Evolutionary conservation across 1,140 invertebrate species (phyloP).

Genomic region (Rhagoletis pomonella): DNA sequence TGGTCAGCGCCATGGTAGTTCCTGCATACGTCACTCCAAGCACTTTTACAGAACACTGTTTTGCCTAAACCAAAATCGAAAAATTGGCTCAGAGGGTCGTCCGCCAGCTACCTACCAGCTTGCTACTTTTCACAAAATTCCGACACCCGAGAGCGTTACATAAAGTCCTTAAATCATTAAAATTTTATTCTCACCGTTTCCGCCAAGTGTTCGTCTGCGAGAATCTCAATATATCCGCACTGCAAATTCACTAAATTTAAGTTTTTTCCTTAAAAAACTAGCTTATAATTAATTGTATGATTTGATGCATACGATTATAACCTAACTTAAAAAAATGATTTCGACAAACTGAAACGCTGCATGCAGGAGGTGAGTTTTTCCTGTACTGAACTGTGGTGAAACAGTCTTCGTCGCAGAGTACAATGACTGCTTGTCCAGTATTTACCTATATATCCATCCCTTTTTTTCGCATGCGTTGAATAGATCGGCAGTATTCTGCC

Average conservation of each 20-base stretch:
- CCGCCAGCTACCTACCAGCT: background rate
- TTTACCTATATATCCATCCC: background rate
- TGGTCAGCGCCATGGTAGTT: background rate
- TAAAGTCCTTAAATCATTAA: slow-evolving; percentile 62
- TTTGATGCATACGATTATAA: slow-evolving; percentile 75
- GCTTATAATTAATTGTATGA: slow-evolving; percentile 75
- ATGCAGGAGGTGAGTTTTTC: slow-evolving; percentile 51
- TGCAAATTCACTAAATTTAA: slow-evolving; percentile 75
- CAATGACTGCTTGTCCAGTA: slow-evolving; percentile 47
- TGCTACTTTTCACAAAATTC: slow-evolving; percentile 21
- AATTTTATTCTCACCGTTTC: slow-evolving; percentile 70
- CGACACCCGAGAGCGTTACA: slow-evolving; percentile 63
- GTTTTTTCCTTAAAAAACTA: slow-evolving; percentile 75
- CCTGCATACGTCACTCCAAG: background rate
- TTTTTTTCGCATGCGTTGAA: slow-evolving; percentile 16
- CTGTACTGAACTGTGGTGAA: slow-evolving; percentile 51
- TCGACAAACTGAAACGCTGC: slow-evolving; percentile 55
- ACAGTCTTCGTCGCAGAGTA: slow-evolving; percentile 41
- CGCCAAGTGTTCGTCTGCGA: slow-evolving; percentile 73
- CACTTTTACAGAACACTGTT: background rate
- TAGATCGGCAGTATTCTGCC: slow-evolving; percentile 17
- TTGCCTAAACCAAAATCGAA: background rate
- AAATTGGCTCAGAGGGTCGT: background rate
- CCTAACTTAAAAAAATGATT: slow-evolving; percentile 70
- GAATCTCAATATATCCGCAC: slow-evolving; percentile 73